Conservation (phyloP, 2,797 vertebrate species). For the Thripadectes ignobilis region DNA sequence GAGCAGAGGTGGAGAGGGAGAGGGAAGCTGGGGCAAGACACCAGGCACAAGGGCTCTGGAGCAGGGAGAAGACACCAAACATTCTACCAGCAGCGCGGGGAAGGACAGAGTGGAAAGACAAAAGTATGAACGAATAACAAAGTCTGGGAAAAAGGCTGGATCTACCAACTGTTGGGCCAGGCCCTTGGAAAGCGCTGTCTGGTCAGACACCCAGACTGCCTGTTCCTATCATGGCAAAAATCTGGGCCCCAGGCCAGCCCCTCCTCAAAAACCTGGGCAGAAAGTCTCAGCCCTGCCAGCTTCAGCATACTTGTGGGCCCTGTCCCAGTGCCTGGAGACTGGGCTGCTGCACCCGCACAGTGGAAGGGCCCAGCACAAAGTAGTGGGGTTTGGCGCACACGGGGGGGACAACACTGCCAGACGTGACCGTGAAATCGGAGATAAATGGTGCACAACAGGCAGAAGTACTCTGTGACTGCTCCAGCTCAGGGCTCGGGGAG, state of each 20-base stretch:
- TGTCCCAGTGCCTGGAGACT: conserved; percentile 17
- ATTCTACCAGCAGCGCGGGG: background rate
- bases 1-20: background rate
- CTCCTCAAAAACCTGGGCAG: background rate
- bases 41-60: background rate
- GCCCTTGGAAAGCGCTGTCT: background rate
- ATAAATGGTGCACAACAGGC: background rate
- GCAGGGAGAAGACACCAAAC: background rate
- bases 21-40: background rate
- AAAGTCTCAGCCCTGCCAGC: background rate
- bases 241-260: conserved; percentile 7
- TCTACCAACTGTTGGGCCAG: background rate
- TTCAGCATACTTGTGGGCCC: background rate
- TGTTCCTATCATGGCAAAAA: background rate
- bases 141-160: conserved; percentile 30
- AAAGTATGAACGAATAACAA: background rate
- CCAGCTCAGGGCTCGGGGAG: background rate
- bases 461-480: background rate
- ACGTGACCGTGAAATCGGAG: background rate
- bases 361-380: background rate
- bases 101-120: background rate
- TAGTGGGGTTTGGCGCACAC: background rate
- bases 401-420: background rate
- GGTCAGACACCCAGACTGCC: background rate
- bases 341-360: background rate